Conservation (phyloP, 2,888 invertebrate genomes). For the Spodoptera exigua region DNA sequence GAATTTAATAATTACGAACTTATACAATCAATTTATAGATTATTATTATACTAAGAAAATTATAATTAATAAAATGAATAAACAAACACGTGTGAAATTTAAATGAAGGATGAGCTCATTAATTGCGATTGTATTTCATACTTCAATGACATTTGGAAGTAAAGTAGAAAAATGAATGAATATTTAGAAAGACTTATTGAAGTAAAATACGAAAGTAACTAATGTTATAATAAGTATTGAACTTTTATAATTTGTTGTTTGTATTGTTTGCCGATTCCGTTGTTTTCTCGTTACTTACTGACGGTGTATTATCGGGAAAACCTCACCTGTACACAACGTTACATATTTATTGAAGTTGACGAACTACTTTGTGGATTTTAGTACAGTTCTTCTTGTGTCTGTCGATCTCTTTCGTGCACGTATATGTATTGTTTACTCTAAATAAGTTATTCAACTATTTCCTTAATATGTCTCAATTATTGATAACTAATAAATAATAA, state of each 20-base stretch:
- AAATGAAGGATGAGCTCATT: constrained; percentile 86
- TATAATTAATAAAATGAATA: constrained; percentile 89
- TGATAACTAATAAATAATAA: constrained; percentile 13
- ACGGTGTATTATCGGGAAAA: constrained; percentile 56
- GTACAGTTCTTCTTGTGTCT: constrained; percentile 24
- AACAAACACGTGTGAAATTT: constrained; percentile 87
- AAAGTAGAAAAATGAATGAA: constrained; percentile 88
- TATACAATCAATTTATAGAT: constrained; percentile 89
- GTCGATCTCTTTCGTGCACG: constrained; percentile 47
- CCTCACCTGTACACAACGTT: constrained; percentile 51
- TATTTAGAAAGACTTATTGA: constrained; percentile 90
- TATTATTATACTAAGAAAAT: constrained; percentile 89
- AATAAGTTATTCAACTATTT: constrained; percentile 18
- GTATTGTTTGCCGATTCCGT: constrained; percentile 58
- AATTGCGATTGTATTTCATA: constrained; percentile 88
- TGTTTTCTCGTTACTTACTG: constrained; percentile 55
- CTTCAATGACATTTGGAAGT: constrained; percentile 88
- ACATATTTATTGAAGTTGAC: constrained; percentile 52
- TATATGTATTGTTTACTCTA: constrained; percentile 16
- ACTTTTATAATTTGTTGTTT: constrained; percentile 78
- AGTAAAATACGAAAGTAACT: constrained; percentile 88
- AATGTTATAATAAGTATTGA: constrained; percentile 86
- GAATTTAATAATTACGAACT: constrained; percentile 90
- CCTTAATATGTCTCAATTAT: constrained; percentile 9
- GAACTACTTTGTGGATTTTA: constrained; percentile 57